Conservation (phyloP, 2,797 vertebrate species). For the Gephyroberyx darwinii region DNA sequence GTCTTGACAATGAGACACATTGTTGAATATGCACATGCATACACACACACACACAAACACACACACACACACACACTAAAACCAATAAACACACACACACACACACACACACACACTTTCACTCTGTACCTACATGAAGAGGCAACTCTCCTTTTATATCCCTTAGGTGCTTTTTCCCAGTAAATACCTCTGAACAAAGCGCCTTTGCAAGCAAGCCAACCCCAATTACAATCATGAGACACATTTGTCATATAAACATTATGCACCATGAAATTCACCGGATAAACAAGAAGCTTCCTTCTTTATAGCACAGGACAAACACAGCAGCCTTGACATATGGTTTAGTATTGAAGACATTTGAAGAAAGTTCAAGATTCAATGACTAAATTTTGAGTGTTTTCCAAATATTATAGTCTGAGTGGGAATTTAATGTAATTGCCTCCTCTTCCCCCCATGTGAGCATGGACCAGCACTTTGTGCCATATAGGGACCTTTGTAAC, state of each 20-base stretch:
- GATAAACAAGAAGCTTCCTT: constrained; percentile 56
- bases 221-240: constrained; percentile 67
- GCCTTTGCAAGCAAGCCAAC: constrained; percentile 48
- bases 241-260: constrained; percentile 72
- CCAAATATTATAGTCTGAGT: constrained; percentile 20
- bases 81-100: constrained; percentile 11
- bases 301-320: constrained; percentile 52
- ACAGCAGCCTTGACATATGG: constrained; percentile 36
- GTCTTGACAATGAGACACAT: constrained; percentile 53
- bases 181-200: constrained; percentile 65
- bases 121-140: constrained; percentile 30
- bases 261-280: constrained; percentile 44
- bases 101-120: constrained; percentile 18
- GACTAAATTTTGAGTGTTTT: constrained; percentile 18
- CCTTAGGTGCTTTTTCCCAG: constrained; percentile 59
- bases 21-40: constrained; percentile 34
- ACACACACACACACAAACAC: constrained; percentile 35
- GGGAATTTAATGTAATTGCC: constrained; percentile 18
- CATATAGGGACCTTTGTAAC: constrained; percentile 3
- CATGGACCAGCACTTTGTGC: constrained; percentile 11
- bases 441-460: not conserved
- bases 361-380: constrained; percentile 43
- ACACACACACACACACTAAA: constrained; percentile 1
- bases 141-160: constrained; percentile 44
- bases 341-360: constrained; percentile 32